Percentiles rank a stretch among this genome's conserved stretches.
These are phyloP conservation scores for Clivina fossor DNA, from an alignment of 2,888 invertebrate species.

Conservation along the genomic window DNA sequence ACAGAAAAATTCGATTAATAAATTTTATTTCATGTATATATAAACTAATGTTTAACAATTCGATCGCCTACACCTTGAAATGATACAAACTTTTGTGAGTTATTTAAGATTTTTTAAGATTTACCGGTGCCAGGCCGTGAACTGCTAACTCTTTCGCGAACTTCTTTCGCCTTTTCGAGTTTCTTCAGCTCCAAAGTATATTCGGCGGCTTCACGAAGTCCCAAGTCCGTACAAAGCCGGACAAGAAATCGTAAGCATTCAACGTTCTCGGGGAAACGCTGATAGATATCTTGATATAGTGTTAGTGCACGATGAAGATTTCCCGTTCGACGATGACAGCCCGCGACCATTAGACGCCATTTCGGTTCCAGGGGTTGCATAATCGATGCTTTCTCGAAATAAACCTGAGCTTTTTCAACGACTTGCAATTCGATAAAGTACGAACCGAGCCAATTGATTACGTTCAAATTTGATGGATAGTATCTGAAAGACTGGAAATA, in stretches of 20 bases:
- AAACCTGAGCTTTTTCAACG: slow-evolving; percentile 80
- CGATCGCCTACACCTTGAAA: too few species aligned
- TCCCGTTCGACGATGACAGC: slow-evolving; percentile 79
- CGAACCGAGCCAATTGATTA: slow-evolving; percentile 86
- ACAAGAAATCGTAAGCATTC: slow-evolving; percentile 90
- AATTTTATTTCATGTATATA: too few species aligned
- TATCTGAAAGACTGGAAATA: slow-evolving; percentile 68
- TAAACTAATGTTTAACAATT: too few species aligned
- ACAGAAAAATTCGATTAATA: slow-evolving; percentile 14
- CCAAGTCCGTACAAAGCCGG: slow-evolving; percentile 86
- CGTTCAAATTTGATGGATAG: slow-evolving; percentile 71
- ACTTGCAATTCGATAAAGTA: slow-evolving; percentile 88
- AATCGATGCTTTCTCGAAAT: slow-evolving; percentile 77
- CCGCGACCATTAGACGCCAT: slow-evolving; percentile 84
- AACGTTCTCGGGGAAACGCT: slow-evolving; percentile 90
- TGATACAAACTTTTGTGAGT: too few species aligned
- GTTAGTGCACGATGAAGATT: slow-evolving; percentile 68
- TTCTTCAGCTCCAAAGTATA: slow-evolving; percentile 85
- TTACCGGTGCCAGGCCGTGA: slow-evolving; percentile 55
- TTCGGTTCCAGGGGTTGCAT: slow-evolving; percentile 79
- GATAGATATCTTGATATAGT: slow-evolving; percentile 82
- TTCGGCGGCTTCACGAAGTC: slow-evolving; percentile 83
- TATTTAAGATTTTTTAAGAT: too few species aligned
- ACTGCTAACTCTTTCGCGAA: slow-evolving; percentile 60
- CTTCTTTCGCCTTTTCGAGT: slow-evolving; percentile 57